Conservation (phyloP, 2,888 invertebrate species). For the Cosmopolites sordidus region DNA sequence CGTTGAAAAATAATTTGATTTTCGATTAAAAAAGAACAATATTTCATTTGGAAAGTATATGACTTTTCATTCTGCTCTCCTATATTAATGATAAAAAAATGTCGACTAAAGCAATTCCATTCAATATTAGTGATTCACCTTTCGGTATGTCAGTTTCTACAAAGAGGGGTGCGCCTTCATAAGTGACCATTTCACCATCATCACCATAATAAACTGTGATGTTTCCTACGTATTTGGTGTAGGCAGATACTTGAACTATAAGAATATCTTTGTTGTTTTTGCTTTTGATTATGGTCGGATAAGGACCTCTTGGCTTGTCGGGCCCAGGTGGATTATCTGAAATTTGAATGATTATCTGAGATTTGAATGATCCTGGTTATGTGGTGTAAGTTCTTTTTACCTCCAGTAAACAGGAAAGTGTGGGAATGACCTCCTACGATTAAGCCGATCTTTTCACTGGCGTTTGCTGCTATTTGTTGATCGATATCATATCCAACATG, state of each 20-base stretch:
- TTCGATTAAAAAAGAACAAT: too few relatives aligned
- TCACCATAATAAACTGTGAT: conserved; percentile 68
- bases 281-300: conserved; percentile 66
- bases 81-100: too few relatives aligned
- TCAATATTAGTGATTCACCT: conserved; percentile 24
- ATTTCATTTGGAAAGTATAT: too few relatives aligned
- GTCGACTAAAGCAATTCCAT: not conserved
- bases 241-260: conserved; percentile 69
- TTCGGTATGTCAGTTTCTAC: conserved; percentile 27
- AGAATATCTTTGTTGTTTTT: conserved; percentile 55
- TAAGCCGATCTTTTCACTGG: conserved; percentile 67
- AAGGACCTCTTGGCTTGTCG: conserved; percentile 57
- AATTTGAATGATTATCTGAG: conserved; percentile 4
- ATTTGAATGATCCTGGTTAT: too few relatives aligned
- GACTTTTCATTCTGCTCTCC: too few relatives aligned
- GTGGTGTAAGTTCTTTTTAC: conserved; percentile 29
- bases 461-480: conserved; percentile 60
- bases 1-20: too few relatives aligned
- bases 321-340: conserved; percentile 48
- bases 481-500: conserved; percentile 74
- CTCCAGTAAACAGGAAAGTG: conserved; percentile 67
- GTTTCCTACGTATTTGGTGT: conserved; percentile 73
- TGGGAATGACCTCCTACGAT: conserved; percentile 87
- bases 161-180: conserved; percentile 68
- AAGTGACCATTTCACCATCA: conserved; percentile 59